A percentile compares a stretch with the other conserved stretches of the same genome.
phyloP scores from a whole-genome alignment of 2,888 invertebrate species.

The Zele albiditarsus region DNA sequence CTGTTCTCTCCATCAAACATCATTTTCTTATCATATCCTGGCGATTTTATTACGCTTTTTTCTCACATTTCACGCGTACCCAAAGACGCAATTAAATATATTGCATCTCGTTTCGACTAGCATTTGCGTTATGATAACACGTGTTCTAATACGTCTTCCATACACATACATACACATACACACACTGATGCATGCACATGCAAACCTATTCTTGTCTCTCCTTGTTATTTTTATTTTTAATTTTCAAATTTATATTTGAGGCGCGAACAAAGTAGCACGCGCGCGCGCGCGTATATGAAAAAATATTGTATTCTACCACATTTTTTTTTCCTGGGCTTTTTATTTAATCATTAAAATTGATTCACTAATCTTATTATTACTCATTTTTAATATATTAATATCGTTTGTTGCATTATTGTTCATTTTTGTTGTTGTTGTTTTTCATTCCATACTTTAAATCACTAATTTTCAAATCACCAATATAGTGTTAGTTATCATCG shows the following conservation, averaged over 20 bases:
- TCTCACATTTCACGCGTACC: background rate
- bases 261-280: background rate
- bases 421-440: background rate
- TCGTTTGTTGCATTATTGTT: constrained; percentile 1
- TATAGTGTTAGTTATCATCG: background rate
- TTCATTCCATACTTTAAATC: background rate
- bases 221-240: background rate
- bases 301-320: background rate
- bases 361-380: background rate
- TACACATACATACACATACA: constrained; percentile 1
- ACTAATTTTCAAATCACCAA: constrained; percentile 16
- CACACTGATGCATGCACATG: background rate
- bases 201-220: background rate
- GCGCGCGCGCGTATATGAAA: background rate
- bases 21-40: constrained; percentile 24
- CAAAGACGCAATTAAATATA: constrained; percentile 39
- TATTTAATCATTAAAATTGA: constrained; percentile 2
- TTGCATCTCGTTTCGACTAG: constrained; percentile 43
- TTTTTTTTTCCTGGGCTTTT: background rate
- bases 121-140: constrained; percentile 37
- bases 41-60: constrained; percentile 6
- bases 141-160: constrained; percentile 21
- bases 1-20: constrained; percentile 14
- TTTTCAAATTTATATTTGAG: background rate
- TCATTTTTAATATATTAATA: constrained; percentile 6